Percentiles rank a stretch among this genome's conserved stretches.
These are phyloP conservation scores for Clarias laeviceps DNA, from an alignment of 2,797 vertebrate species.

Conservation along the genomic window DNA sequence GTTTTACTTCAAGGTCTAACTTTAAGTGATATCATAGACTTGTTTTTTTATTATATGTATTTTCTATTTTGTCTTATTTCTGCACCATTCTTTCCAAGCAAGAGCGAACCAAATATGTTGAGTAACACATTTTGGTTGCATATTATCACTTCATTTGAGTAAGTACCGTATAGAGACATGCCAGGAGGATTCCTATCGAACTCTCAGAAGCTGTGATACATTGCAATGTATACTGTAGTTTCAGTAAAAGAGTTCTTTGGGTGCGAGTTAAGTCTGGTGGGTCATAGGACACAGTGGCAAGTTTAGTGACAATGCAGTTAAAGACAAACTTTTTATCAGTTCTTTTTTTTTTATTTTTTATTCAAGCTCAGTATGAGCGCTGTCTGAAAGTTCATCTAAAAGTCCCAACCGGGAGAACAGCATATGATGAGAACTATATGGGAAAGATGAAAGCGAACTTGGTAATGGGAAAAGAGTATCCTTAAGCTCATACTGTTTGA, in stretches of 20 bases:
- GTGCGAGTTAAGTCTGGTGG: neutral
- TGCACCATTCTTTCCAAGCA: neutral
- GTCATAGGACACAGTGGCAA: neutral
- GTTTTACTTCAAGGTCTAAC: neutral
- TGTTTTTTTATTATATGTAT: too few relatives aligned
- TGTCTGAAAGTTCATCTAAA: too few relatives aligned
- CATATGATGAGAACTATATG: neutral
- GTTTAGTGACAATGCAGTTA: neutral
- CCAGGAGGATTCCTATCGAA: too few relatives aligned
- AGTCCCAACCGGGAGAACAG: too few relatives aligned
- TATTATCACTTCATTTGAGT: neutral
- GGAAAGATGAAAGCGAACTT: neutral
- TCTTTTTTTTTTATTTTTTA: neutral
- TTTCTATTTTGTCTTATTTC: too few relatives aligned
- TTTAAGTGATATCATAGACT: neutral
- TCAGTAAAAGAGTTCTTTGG: neutral
- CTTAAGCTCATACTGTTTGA: neutral
- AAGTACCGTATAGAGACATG: neutral
- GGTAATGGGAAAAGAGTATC: too few relatives aligned
- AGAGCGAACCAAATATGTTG: neutral
- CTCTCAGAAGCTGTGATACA: neutral
- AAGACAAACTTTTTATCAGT: too few relatives aligned
- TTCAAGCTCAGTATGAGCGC: neutral
- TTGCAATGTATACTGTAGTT: neutral
- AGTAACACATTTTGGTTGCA: too few relatives aligned